These are phyloP conservation scores for Leucophenga maculata DNA, from an alignment of 2,888 invertebrate species.

Conservation along the genomic window DNA sequence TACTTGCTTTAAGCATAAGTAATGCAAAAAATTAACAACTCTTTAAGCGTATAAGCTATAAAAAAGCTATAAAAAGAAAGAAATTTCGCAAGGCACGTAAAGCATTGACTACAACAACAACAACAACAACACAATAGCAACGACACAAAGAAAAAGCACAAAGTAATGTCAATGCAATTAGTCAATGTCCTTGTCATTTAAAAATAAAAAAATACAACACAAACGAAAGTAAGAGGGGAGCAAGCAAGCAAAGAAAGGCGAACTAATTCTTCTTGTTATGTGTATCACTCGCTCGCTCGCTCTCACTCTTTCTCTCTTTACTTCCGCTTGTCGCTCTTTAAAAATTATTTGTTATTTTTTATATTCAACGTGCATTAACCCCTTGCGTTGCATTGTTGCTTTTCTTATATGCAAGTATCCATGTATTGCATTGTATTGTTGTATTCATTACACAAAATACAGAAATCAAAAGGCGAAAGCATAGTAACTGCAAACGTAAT, in stretches of 20 bases:
- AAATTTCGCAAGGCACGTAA: constrained; percentile 35
- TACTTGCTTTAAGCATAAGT: constrained; percentile 20
- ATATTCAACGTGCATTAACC: constrained; percentile 13
- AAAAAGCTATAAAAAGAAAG: constrained; percentile 54
- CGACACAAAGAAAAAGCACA: constrained; percentile 2
- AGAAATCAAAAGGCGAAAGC: background rate
- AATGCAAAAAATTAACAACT: constrained; percentile 23
- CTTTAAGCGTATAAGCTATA: constrained; percentile 37
- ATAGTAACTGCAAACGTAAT: background rate
- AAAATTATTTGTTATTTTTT: background rate
- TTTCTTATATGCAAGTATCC: no score
- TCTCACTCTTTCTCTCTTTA: background rate
- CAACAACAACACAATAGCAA: no score
- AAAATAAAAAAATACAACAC: constrained; percentile 28
- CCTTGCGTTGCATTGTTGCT: background rate
- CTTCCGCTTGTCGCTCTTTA: background rate
- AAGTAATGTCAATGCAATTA: constrained; percentile 67
- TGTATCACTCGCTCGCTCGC: no score
- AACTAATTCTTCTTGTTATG: no score
- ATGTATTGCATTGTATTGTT: no score
- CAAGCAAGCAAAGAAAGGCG: background rate
- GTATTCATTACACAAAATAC: background rate
- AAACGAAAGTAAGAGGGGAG: background rate
- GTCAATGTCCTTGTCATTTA: constrained; percentile 63
- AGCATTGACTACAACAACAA: background rate